phyloP scores from a whole-genome alignment of 1,140 invertebrate genomes.

The Magallana gigas region DNA sequence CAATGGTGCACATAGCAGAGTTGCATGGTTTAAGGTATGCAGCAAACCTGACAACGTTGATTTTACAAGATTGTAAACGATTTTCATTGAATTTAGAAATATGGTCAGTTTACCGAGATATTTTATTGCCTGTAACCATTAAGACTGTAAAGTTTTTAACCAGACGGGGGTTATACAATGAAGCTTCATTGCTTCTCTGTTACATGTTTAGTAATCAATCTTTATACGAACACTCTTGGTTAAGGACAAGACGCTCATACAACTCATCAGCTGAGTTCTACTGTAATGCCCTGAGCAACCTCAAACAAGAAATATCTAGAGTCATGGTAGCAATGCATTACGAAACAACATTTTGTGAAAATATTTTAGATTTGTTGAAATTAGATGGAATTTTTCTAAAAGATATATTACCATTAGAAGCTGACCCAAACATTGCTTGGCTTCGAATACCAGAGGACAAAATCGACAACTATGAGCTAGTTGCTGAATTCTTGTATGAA shows the following conservation, averaged over 20 bases:
- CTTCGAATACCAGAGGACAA: neutral
- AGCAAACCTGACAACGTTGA: neutral
- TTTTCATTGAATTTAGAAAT: neutral
- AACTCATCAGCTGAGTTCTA: neutral
- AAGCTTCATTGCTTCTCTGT: neutral
- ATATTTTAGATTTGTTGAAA: neutral
- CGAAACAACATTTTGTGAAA: neutral
- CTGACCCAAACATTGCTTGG: neutral
- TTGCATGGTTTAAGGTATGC: constrained; percentile 13
- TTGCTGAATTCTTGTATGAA: neutral
- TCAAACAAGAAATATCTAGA: neutral
- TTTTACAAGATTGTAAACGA: neutral
- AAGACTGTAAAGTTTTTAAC: neutral
- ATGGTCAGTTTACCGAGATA: neutral
- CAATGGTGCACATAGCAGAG: constrained; percentile 19
- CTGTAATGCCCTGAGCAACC: neutral
- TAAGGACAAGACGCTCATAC: neutral
- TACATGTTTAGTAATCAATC: neutral
- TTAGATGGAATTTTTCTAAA: neutral
- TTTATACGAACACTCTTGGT: neutral
- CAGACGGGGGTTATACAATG: neutral
- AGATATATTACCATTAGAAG: neutral
- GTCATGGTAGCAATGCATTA: neutral
- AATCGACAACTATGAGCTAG: neutral
- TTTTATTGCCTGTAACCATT: neutral